Evolutionary conservation across 2,113 vertebrate genomes (phyloP).

Genomic region (Megaceryle maxima): DNA sequence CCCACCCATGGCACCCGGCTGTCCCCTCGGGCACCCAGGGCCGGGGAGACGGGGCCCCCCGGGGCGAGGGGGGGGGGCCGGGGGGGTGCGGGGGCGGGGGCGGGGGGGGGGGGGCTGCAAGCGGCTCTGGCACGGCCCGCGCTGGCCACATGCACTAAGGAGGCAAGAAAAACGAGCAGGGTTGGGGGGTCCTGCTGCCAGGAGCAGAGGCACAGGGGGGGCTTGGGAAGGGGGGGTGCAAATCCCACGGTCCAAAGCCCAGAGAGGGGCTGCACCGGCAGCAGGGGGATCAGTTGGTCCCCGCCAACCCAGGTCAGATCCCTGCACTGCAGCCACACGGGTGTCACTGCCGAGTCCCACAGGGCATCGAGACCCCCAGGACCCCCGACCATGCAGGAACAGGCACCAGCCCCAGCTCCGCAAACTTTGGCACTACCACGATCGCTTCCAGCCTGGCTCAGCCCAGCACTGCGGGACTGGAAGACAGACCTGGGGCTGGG

Average conservation of each 20-base stretch:
- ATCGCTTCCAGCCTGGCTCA: neutral
- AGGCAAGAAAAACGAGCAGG: neutral
- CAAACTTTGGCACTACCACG: neutral
- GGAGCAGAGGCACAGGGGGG: neutral
- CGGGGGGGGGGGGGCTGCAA: no score
- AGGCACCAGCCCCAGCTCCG: neutral
- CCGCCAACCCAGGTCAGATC: neutral
- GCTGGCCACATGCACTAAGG: neutral
- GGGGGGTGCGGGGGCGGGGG: no score
- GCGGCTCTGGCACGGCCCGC: no score
- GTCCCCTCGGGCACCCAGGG: no score
- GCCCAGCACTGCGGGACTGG: neutral
- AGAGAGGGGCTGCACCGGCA: neutral
- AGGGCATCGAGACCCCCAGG: accelerated
- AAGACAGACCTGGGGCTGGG: neutral
- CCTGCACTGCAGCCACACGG: neutral
- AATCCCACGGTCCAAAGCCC: neutral
- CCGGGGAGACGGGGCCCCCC: no score
- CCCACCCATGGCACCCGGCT: no score
- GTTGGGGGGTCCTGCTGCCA: neutral
- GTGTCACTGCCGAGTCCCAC: neutral
- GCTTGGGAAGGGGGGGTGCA: neutral
- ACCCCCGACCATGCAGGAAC: no score
- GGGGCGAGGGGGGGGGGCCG: no score
- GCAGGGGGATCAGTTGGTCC: neutral